These are phyloP conservation scores for Drosophila cardini DNA, from an alignment of 1,140 invertebrate genomes.

Conservation along the genomic window DNA sequence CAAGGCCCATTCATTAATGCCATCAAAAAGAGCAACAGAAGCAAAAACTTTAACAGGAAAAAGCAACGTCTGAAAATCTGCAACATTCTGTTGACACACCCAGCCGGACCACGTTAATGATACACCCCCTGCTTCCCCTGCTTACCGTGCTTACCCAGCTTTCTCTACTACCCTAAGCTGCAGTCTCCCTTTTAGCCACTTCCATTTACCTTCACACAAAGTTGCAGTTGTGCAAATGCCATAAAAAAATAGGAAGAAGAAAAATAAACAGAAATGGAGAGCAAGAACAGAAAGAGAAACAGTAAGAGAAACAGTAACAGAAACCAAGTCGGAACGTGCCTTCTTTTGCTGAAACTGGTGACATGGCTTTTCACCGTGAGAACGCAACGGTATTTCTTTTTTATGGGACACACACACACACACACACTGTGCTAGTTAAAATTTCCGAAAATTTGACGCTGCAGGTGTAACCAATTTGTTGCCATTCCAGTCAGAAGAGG, in stretches of 20 bases:
- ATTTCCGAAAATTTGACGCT: constrained; percentile 65
- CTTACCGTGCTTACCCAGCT: too few species aligned
- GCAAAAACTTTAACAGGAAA: constrained; percentile 26
- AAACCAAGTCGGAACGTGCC: constrained; percentile 55
- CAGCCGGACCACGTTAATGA: constrained; percentile 64
- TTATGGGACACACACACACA: constrained; percentile 22
- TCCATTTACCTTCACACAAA: constrained; percentile 34
- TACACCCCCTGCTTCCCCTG: background rate
- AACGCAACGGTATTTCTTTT: constrained; percentile 47
- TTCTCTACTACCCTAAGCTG: background rate
- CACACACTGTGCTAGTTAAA: constrained; percentile 58
- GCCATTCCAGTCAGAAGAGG: constrained; percentile 21
- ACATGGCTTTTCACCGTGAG: constrained; percentile 53
- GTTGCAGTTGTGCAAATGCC: constrained; percentile 73
- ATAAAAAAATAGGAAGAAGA: constrained; percentile 48
- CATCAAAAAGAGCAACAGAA: constrained; percentile 66
- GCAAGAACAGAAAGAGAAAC: constrained; percentile 39
- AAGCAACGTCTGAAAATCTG: constrained; percentile 60
- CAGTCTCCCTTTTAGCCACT: background rate
- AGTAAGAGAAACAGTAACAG: constrained; percentile 40
- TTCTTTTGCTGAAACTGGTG: constrained; percentile 28
- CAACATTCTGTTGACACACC: constrained; percentile 73
- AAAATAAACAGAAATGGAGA: constrained; percentile 43
- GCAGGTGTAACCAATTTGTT: constrained; percentile 64
- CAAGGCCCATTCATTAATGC: constrained; percentile 76